A percentile compares a stretch with the other conserved stretches of the same genome.
Conservation (phyloP, 2,888 invertebrate species). For the Agonum fuliginosum region DNA sequence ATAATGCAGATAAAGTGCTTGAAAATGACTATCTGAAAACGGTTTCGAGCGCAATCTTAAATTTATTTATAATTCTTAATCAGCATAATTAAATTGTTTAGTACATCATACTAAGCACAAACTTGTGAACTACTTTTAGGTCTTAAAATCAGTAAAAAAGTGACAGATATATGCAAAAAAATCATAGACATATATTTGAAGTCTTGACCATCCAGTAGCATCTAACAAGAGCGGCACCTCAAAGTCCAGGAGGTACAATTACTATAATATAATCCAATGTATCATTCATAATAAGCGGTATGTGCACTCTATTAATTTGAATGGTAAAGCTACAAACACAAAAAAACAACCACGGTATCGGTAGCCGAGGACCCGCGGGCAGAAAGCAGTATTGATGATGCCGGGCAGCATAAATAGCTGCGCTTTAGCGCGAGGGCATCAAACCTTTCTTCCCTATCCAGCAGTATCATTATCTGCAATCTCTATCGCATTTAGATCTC, state of each 20-base stretch:
- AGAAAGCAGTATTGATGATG: constrained; percentile 48
- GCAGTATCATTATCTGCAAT: constrained; percentile 59
- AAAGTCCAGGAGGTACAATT: constrained; percentile 55
- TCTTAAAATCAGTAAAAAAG: not conserved
- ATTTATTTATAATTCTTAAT: no score
- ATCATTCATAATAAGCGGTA: constrained; percentile 60
- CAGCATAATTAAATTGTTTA: no score
- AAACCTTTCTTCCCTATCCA: constrained; percentile 45
- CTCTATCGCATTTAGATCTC: constrained; percentile 59
- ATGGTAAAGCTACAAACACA: constrained; percentile 58
- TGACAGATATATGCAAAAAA: constrained; percentile 29
- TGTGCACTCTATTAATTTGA: constrained; percentile 60
- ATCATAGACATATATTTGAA: constrained; percentile 21
- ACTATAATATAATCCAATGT: constrained; percentile 61
- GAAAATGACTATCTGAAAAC: no score
- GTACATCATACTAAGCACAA: no score
- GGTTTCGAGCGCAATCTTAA: no score
- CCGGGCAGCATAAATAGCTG: not conserved
- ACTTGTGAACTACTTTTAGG: no score
- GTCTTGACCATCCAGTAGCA: constrained; percentile 57
- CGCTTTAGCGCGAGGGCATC: not conserved
- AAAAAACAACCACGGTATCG: constrained; percentile 56
- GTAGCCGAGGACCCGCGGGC: constrained; percentile 55
- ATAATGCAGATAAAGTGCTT: no score
- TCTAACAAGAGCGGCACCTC: constrained; percentile 57